Evolutionary conservation across 2,888 invertebrate genomes (phyloP), one percentile per base, ranked within the genome.

Genomic region (Plebejus melissa): DNA sequence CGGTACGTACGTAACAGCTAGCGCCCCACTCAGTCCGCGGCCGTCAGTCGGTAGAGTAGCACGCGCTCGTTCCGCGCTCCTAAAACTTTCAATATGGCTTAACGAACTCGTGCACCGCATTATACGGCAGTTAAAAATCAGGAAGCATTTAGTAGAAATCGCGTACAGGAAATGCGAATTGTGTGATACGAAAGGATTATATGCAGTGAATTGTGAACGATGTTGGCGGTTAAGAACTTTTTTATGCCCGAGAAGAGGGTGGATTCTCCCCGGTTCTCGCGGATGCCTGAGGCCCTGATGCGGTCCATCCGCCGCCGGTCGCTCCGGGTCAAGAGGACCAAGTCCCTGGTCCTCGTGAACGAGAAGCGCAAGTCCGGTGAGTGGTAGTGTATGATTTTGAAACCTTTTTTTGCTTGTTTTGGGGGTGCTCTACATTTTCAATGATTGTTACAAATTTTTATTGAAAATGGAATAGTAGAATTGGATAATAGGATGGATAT

Each of bases 321-420:
- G 46, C 88, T 96, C 81, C 92, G 96, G 79, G 96, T 96, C 65
- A 96, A 96, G 88, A 94, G 96, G 83, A 96, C 96, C 81, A 96
- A 96, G 87, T 96, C 96, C 77, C 90, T 96, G 82, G 96, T 96
- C 46, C 94, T 96, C 76, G 95, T 96, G 79, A 95, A 95, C 79
- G 96, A 96, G 88, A 97, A 96, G 88, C 90, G 96, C 85, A 97
- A 97, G 92, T 96, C 96, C 88, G 96, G 96, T 97, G 95, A 96
- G 95, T 93, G 91, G 91, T 93, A 93, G 86, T 76, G 91, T 93
- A 91, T 88, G 82, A 78, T 79, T 80, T 80, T 79, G 60, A 32
- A n/a, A 58, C 22, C 5, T 58, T 22, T 65, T 7, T 7, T 9
- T 9, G 4, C 11, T 22, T 60, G 22, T 32, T 32, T 28, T 22